phyloP scores from a whole-genome alignment of 2,797 vertebrate genomes.

The Octomys mimax region DNA sequence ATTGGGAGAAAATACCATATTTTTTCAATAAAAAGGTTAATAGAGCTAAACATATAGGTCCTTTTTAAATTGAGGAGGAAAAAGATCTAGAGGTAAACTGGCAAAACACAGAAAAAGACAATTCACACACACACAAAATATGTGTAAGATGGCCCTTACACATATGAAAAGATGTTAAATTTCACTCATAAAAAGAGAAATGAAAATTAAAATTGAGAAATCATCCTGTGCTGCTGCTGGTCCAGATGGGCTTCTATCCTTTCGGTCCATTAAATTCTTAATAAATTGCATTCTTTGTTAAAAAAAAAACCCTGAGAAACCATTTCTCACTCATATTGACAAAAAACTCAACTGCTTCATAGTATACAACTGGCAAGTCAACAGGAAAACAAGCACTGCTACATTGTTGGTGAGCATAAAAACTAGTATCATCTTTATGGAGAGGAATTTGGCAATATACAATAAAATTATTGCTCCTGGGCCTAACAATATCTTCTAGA shows the following conservation, averaged over 20 bases:
- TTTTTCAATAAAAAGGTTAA: not conserved
- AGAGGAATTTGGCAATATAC: not conserved
- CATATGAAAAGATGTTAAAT: not conserved
- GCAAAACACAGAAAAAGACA: not conserved
- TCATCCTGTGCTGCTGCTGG: too few relatives aligned
- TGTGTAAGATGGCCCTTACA: not conserved
- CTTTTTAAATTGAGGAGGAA: not conserved
- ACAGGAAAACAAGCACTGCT: not conserved
- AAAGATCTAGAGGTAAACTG: not conserved
- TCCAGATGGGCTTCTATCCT: too few relatives aligned
- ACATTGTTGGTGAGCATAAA: not conserved
- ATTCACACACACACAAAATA: not conserved
- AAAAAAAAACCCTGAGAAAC: not conserved
- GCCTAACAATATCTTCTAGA: not conserved
- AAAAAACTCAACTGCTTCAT: not conserved
- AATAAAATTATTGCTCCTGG: not conserved
- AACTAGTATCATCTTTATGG: not conserved
- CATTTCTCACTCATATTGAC: not conserved
- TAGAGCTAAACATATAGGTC: not conserved
- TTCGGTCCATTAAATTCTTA: too few relatives aligned
- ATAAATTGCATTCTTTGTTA: too few relatives aligned
- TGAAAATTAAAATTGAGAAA: not conserved
- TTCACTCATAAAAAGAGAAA: not conserved
- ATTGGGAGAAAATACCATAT: not conserved
- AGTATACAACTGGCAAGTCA: not conserved